Base-by-base conservation (phyloP, 2,113 vertebrate species). In the Ctenodactylus gundi region DNA sequence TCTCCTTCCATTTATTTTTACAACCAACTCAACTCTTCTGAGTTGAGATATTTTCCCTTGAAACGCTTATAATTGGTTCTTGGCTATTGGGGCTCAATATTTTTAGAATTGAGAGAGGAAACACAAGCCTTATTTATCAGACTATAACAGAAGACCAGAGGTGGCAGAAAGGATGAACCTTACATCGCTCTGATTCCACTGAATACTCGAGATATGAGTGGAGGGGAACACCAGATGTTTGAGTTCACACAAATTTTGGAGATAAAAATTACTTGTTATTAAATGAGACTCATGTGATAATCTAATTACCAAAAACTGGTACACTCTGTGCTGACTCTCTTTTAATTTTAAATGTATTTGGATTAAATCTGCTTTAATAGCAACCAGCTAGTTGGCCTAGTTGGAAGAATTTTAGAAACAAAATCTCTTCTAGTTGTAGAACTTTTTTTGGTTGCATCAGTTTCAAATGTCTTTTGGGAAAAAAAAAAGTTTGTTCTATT, bases 211-310 rank as follows among this genome's bases (percentile, higher is more conserved):
- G 72, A 21, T n/a, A 60, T 92, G 91, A 67, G 68, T 57, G 23
- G n/a, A 64, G 44, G 49, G 9, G 58, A 58, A 93, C 70, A 58
- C 85, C 49, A 97, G 82, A 91, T 92, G 34, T 88, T 91, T 73
- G 41, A 36, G 51, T 34, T 97, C 85, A 86, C n/a, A 72, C 18
- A 91, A 92, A 94, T 78, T 85, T 75, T 72, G 72, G 41, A 88
- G 68, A 53, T 75, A 88, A 88, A 97, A 96, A 97, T 97, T 44
- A 88, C n/a, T 88, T 94, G 58, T 72, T 73, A 97, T 82, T 93
- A 83, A 94, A 87, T 65, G n/a, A 96, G 91, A 76, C 85, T 96
- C 49, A 90, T 88, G 89, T 82, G 95, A 85, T 95, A 96, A 96
- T 92, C 53, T 93, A 92, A 96, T 97, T 90, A 95, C 64, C 31